Conservation (phyloP, 1,140 invertebrate genomes). For the Microplitis demolitor region DNA sequence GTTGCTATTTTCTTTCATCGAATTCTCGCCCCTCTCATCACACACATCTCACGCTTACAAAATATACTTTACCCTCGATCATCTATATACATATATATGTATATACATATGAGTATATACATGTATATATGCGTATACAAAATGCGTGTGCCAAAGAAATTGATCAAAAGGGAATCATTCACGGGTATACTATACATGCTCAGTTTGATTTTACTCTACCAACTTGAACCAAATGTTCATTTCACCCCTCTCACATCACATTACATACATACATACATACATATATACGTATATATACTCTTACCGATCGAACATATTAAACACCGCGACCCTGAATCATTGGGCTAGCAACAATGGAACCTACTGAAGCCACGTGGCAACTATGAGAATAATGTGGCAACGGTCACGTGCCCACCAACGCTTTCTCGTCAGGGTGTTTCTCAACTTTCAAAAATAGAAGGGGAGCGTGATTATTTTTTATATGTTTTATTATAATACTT, state of each 20-base stretch:
- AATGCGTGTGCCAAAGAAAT: conserved; percentile 31
- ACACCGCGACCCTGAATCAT: conserved; percentile 35
- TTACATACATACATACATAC: conserved; percentile 23
- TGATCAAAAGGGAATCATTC: conserved; percentile 45
- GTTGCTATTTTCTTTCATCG: conserved; percentile 28
- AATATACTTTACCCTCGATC: background rate
- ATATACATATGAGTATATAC: background rate
- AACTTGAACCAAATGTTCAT: conserved; percentile 8
- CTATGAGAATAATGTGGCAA: conserved; percentile 47
- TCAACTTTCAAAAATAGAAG: background rate
- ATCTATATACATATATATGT: background rate
- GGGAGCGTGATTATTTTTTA: background rate
- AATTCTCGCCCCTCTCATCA: conserved; percentile 3
- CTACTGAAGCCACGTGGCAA: conserved; percentile 44
- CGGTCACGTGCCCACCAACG: conserved; percentile 43
- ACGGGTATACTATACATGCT: conserved; percentile 26
- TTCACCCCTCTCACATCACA: conserved; percentile 4
- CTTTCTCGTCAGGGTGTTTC: background rate
- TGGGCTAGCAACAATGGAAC: conserved; percentile 28
- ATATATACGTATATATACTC: background rate
- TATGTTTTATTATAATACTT: background rate
- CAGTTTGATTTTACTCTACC: conserved; percentile 27
- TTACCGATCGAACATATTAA: conserved; percentile 48
- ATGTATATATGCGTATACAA: background rate
- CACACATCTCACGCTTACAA: background rate